Conservation (phyloP, 1,140 invertebrate genomes). For the Teleopsis dalmanni region DNA sequence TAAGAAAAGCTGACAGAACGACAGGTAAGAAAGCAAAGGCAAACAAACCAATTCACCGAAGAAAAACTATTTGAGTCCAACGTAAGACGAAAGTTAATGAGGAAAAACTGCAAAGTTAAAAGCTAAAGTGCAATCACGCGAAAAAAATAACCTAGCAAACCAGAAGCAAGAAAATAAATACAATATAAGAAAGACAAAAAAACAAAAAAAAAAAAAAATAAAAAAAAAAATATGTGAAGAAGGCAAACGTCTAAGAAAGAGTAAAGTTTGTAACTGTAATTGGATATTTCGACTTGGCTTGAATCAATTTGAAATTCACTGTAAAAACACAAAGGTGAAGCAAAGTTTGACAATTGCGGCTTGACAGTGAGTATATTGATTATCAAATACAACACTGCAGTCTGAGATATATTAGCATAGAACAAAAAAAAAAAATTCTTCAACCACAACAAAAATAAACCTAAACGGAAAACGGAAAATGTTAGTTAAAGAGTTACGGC, state of each 20-base stretch:
- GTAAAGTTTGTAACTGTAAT: neutral
- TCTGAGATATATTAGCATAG: too few species aligned
- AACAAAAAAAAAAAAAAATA: neutral
- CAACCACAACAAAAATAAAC: too few species aligned
- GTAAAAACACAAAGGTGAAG: constrained; percentile 2
- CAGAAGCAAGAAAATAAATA: neutral
- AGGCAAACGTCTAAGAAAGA: constrained; percentile 1
- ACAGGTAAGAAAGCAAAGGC: neutral
- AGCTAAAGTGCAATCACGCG: constrained; percentile 6
- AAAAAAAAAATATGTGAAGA: neutral
- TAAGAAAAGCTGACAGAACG: too few species aligned
- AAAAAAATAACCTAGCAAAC: constrained; percentile 1
- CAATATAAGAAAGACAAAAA: neutral
- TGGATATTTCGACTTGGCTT: neutral
- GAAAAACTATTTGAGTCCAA: too few species aligned
- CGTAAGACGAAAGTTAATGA: neutral
- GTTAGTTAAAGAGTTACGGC: too few species aligned
- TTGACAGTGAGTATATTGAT: constrained; percentile 8
- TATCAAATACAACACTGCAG: too few species aligned
- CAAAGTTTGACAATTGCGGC: neutral
- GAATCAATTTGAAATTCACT: neutral
- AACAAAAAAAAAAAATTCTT: too few species aligned
- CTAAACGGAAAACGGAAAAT: too few species aligned
- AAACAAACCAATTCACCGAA: neutral
- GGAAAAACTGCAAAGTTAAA: neutral